These are phyloP conservation scores for Caerostris extrusa DNA, from an alignment of 1,140 invertebrate species.

Conservation along the genomic window DNA sequence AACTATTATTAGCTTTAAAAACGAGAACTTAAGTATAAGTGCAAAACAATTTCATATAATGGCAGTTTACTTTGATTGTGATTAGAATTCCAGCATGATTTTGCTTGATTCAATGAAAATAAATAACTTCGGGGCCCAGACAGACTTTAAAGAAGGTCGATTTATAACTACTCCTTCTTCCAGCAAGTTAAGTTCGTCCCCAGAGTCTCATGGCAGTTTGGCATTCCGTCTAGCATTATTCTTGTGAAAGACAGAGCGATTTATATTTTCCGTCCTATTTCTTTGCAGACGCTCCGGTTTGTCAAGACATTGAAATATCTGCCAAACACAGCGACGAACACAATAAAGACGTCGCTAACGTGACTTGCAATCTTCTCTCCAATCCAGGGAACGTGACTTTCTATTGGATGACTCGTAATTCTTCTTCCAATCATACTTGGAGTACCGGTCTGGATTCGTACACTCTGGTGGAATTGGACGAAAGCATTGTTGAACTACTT, in stretches of 20 bases:
- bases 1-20: too few relatives aligned
- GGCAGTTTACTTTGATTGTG: too few relatives aligned
- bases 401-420: slow-evolving; percentile 61
- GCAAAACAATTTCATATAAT: too few relatives aligned
- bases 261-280: slow-evolving; percentile 7
- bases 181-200: neutral
- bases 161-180: too few relatives aligned
- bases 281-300: slow-evolving; percentile 59
- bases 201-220: neutral
- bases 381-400: slow-evolving; percentile 61
- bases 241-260: neutral
- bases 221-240: neutral
- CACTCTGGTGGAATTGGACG: neutral
- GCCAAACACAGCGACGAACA: neutral
- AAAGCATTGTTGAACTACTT: neutral
- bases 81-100: too few relatives aligned
- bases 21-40: too few relatives aligned
- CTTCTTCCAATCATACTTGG: slow-evolving; percentile 66
- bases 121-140: too few relatives aligned
- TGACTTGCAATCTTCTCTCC: slow-evolving; percentile 56
- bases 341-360: slow-evolving; percentile 31
- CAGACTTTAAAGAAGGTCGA: too few relatives aligned
- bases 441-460: slow-evolving; percentile 1
- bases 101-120: too few relatives aligned
- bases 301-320: slow-evolving; percentile 54